These are phyloP conservation scores for Naja naja DNA, from an alignment of 2,113 vertebrate species.

Conservation along the genomic window DNA sequence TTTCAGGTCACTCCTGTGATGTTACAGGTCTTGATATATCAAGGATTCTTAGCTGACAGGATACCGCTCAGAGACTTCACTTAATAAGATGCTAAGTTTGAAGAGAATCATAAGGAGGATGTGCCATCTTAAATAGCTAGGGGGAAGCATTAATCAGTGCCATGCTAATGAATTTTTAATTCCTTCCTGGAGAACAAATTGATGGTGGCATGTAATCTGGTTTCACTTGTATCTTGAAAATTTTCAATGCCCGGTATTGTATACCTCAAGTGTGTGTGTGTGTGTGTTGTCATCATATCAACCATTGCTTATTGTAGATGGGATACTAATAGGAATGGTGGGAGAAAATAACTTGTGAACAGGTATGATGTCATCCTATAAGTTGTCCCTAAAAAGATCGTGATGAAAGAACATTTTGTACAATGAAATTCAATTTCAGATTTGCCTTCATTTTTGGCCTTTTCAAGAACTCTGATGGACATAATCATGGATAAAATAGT, in stretches of 20 bases:
- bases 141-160: constrained; percentile 26
- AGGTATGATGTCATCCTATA: not conserved
- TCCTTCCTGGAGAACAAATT: constrained; percentile 36
- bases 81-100: constrained; percentile 37
- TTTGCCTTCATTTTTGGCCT: constrained; percentile 21
- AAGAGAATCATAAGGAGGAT: constrained; percentile 31
- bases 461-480: constrained; percentile 30
- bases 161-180: constrained; percentile 33
- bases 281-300: not conserved
- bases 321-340: not conserved
- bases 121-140: constrained; percentile 29
- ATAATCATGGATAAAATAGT: not conserved
- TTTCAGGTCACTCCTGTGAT: not conserved
- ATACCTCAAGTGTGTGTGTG: not conserved
- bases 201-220: constrained; percentile 15
- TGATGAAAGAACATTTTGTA: constrained; percentile 19
- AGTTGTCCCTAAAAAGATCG: constrained; percentile 18
- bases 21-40: constrained; percentile 11
- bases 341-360: not conserved
- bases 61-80: constrained; percentile 37
- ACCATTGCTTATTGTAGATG: not conserved
- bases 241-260: not conserved
- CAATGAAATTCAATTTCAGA: not conserved
- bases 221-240: not conserved
- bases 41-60: constrained; percentile 30